These are phyloP conservation scores for Crocodylus rhombifer DNA, from an alignment of 2,797 vertebrate species.

Conservation along the genomic window DNA sequence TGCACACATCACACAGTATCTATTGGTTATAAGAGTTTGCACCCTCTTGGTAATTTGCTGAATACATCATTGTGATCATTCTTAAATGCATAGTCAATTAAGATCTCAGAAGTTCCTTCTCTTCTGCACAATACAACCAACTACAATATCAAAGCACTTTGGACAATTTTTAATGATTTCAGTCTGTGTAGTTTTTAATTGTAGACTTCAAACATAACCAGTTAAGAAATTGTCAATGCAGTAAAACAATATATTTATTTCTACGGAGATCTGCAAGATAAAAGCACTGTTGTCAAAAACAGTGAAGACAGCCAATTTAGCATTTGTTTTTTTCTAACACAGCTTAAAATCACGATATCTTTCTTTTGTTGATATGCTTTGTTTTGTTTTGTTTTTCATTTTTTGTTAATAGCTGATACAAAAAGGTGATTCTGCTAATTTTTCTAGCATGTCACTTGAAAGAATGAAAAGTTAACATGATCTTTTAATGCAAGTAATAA, in stretches of 20 bases:
- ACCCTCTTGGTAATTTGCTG: conserved; percentile 68
- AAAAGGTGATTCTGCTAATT: not conserved
- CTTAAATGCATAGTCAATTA: conserved; percentile 75
- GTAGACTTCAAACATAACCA: conserved; percentile 67
- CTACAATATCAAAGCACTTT: conserved; percentile 65
- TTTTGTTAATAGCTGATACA: conserved; percentile 2
- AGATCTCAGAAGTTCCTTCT: conserved; percentile 67
- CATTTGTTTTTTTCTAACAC: not conserved
- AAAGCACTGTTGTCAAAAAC: conserved; percentile 77
- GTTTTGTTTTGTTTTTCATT: not conserved
- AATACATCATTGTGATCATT: conserved; percentile 69
- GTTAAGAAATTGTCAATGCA: conserved; percentile 68
- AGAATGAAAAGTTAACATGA: conserved; percentile 56
- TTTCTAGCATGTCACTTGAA: conserved; percentile 37
- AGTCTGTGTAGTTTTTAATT: conserved; percentile 59
- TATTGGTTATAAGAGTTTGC: conserved; percentile 77
- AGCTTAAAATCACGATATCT: conserved; percentile 64
- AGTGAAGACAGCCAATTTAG: conserved; percentile 63
- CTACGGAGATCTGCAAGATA: conserved; percentile 73
- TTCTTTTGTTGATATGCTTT: conserved; percentile 48
- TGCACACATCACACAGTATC: conserved; percentile 74
- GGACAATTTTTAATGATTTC: conserved; percentile 69
- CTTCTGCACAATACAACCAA: conserved; percentile 67
- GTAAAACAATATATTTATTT: conserved; percentile 74
- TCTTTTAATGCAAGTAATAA: not conserved